Evolutionary conservation across 2,888 invertebrate species (phyloP), one percentile per base, ranked within the genome.

Genomic region (Drosophila incognita): DNA sequence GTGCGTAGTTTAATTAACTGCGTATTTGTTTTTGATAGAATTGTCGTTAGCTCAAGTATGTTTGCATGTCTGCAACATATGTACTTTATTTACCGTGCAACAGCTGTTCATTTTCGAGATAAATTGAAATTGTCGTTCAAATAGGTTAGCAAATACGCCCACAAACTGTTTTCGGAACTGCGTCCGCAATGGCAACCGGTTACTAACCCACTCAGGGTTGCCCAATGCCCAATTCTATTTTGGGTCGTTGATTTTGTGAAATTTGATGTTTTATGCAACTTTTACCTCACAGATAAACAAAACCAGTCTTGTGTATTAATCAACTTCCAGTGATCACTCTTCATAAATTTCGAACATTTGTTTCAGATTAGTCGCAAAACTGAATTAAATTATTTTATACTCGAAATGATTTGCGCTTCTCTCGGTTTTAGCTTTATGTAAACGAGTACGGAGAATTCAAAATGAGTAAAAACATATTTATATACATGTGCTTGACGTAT

Each of bases 221-320:
- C 13, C 40, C 36, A 27, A 49, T 15, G 49, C 46, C 59, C 21
- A 46, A 42, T 62, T 57, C 49, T 21, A n/a, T 42, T 75, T 67
- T 24, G n/a, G 56, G 31, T 72, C 62, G 56, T 27, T 72, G 51
- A 31, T 59, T 71, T 72, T 57, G 38, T 35, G 57, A 63, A 27
- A 27, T 58, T 64, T 56, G 21, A 38, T n/a, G 35, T 61, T 46
- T 63, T 75, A 53, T 65, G 38, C 59, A 62, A 68, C 76, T 59
- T 57, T 68, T 54, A 24, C 58, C 29, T 40, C 38, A 24, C 49
- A 51, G 53, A 15, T 40, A 70, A 75, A 49, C 24, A 24, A 46
- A 46, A 46, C 51, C 61, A 58, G 60, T 64, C 31, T 80, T 31
- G 27, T 35, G 40, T 65, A 63, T 61, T n/a, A 35, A 24, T 35